A percentile compares a stretch with the other conserved stretches of the same genome.
These are phyloP conservation scores for Mustela lutreola DNA, from an alignment of 2,113 vertebrate genomes.

Conservation along the genomic window DNA sequence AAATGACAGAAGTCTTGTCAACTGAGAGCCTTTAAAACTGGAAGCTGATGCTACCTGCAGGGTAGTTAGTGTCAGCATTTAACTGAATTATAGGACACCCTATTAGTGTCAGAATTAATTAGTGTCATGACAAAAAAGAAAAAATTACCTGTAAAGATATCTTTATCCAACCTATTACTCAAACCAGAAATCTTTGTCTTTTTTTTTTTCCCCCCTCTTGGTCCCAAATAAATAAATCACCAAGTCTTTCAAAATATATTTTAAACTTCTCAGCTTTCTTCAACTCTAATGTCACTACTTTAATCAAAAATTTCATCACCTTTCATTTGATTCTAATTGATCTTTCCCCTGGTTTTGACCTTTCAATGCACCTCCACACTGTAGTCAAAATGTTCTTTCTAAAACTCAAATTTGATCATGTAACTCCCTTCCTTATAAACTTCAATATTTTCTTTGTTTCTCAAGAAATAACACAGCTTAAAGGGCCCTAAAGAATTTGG, in stretches of 20 bases:
- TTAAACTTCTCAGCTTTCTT: background rate
- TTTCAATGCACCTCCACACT: background rate
- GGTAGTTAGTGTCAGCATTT: background rate
- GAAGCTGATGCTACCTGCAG: background rate
- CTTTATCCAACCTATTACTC: background rate
- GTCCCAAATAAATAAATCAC: background rate
- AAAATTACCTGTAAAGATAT: background rate
- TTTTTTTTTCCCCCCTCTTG: background rate
- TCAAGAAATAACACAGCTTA: background rate
- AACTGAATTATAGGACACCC: background rate
- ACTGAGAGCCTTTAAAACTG: background rate
- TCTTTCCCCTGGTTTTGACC: background rate
- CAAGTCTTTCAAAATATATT: background rate
- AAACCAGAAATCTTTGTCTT: background rate
- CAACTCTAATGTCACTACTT: background rate
- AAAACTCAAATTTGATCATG: background rate
- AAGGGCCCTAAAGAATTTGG: background rate
- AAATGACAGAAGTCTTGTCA: background rate
- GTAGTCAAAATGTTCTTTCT: background rate
- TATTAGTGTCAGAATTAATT: background rate
- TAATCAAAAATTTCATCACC: background rate
- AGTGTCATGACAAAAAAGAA: background rate
- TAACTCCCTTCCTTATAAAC: conserved; percentile 14
- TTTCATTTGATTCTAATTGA: conserved; percentile 39
- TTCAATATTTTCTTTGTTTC: background rate